These are phyloP conservation scores for silkworm (Bombyx mori) DNA, from an alignment of 1,140 invertebrate genomes.

Conservation along the genomic window ASM3026992v2 NC_085131.1:14308001-14308500, in stretches of 20 bases:
- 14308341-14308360: conserved; percentile 75
- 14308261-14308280: conserved; percentile 72
- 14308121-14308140: too few species aligned
- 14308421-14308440: conserved; percentile 18
- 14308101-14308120: conserved; percentile 24
- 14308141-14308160: conserved; percentile 59
- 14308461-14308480: neutral
- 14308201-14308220: too few species aligned
- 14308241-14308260: conserved; percentile 74
- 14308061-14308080: conserved; percentile 72
- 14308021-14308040: too few species aligned
- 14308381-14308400: conserved; percentile 74
- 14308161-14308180: conserved; percentile 75
- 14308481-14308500: conserved; percentile 33
- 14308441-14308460: conserved; percentile 20
- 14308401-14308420: conserved; percentile 66
- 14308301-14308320: too few species aligned
- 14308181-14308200: conserved; percentile 54
- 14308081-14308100: conserved; percentile 74
- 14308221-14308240: conserved; percentile 27
- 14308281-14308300: too few species aligned
- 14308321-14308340: conserved; percentile 73
- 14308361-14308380: too few species aligned
- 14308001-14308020: conserved; percentile 73
- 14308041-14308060: too few species aligned